Evolutionary conservation across 2,113 vertebrate species (phyloP).

Genomic region (Mixornis gularis): DNA sequence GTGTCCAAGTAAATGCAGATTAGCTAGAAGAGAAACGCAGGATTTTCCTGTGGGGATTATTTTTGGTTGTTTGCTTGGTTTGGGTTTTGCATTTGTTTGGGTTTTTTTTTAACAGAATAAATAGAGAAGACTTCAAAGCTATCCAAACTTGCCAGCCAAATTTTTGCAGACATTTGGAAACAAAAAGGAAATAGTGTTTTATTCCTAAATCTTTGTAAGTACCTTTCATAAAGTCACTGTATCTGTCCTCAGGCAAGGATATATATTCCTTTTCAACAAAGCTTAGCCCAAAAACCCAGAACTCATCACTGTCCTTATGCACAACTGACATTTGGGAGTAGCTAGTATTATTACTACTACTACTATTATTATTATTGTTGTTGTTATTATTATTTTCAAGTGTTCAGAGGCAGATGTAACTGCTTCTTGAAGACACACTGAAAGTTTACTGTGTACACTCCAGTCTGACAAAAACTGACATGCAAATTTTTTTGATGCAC

Average conservation of each 20-base stretch:
- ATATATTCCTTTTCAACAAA: background rate
- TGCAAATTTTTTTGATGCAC: background rate
- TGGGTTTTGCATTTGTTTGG: background rate
- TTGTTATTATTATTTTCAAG: background rate
- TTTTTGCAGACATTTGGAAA: background rate
- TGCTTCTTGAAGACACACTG: background rate
- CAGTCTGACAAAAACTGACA: background rate
- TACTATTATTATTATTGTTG: no score
- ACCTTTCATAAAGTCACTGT: background rate
- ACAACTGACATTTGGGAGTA: background rate
- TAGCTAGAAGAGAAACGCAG: background rate
- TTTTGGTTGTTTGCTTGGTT: background rate
- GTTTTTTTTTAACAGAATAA: background rate
- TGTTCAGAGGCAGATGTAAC: background rate
- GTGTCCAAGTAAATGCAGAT: background rate
- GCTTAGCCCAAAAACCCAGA: background rate
- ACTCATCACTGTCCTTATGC: background rate
- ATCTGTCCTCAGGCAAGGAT: background rate
- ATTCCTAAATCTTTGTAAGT: background rate
- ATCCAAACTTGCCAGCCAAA: background rate
- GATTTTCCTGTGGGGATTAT: background rate
- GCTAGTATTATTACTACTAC: no score
- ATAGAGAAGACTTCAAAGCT: background rate
- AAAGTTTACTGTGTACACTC: background rate
- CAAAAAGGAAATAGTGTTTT: background rate